Conservation (phyloP, 1,140 invertebrate genomes). For the Arctopsyche grandis region DNA sequence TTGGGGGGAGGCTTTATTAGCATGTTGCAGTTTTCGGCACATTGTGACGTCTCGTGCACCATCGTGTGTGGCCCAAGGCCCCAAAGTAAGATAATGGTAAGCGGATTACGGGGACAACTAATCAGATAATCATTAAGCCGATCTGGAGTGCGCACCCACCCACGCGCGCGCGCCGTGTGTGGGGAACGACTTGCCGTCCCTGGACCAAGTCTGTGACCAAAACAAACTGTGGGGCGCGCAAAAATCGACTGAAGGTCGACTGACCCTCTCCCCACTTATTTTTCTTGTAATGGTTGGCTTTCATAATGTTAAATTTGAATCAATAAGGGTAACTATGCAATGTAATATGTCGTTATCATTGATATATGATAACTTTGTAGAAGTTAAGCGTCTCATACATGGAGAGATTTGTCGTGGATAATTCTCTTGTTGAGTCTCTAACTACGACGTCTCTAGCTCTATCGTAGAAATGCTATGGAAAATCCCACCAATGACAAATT, state of each 20-base stretch:
- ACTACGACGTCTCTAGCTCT: too few species aligned
- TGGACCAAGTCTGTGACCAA: background rate
- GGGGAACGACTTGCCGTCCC: background rate
- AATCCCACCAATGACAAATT: too few species aligned
- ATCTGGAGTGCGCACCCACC: slow-evolving; percentile 35
- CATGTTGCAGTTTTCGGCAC: background rate
- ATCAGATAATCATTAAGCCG: slow-evolving; percentile 53
- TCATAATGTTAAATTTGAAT: too few species aligned
- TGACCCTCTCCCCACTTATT: background rate
- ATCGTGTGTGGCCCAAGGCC: slow-evolving; percentile 48
- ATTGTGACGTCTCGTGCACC: background rate
- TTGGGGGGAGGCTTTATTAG: background rate
- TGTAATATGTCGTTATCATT: too few species aligned
- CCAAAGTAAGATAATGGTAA: slow-evolving; percentile 50
- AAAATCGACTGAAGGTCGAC: background rate
- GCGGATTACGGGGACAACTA: slow-evolving; percentile 53
- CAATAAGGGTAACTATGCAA: too few species aligned
- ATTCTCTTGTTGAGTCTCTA: too few species aligned
- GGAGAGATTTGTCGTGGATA: too few species aligned
- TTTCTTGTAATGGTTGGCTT: too few species aligned
- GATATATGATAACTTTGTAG: too few species aligned
- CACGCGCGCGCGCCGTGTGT: slow-evolving; percentile 11
- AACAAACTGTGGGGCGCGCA: background rate
- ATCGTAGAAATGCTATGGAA: too few species aligned
- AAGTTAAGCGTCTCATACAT: too few species aligned